Conservation (phyloP, 2,888 invertebrate species). For the Lithophane leautieri region DNA sequence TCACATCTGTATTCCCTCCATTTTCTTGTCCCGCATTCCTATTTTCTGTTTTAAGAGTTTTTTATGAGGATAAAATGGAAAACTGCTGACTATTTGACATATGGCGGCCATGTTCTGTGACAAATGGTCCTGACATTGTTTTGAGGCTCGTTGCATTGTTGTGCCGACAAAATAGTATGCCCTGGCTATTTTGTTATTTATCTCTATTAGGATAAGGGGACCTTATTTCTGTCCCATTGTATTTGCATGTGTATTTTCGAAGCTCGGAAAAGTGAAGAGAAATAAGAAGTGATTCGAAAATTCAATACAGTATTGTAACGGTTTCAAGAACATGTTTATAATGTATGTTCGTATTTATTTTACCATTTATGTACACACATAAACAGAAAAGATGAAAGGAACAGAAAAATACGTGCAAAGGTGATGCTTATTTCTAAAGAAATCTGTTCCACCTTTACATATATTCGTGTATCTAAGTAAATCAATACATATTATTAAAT, state of each 20-base stretch:
- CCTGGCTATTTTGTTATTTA: slow-evolving; percentile 44
- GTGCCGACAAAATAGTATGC: slow-evolving; percentile 30
- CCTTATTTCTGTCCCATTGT: neutral
- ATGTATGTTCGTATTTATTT: no score
- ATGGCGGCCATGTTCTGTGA: slow-evolving; percentile 53
- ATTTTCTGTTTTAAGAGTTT: slow-evolving; percentile 58
- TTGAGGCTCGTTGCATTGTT: slow-evolving; percentile 52
- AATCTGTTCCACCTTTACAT: no score
- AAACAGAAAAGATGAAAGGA: no score
- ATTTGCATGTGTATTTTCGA: slow-evolving; percentile 22
- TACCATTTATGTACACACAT: no score
- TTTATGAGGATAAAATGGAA: slow-evolving; percentile 62
- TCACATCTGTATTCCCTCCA: slow-evolving; percentile 41
- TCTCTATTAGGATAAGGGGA: slow-evolving; percentile 19
- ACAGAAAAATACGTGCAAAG: no score
- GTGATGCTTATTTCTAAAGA: no score
- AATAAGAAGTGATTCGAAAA: neutral
- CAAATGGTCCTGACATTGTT: slow-evolving; percentile 52
- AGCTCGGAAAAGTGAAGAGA: neutral
- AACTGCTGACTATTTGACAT: slow-evolving; percentile 60
- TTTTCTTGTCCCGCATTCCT: slow-evolving; percentile 47
- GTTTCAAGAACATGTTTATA: no score
- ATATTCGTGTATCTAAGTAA: no score
- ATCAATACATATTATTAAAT: no score
- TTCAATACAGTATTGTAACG: neutral